Evolutionary conservation across 2,113 vertebrate genomes (phyloP).

Genomic region (Cinclus cinclus): DNA sequence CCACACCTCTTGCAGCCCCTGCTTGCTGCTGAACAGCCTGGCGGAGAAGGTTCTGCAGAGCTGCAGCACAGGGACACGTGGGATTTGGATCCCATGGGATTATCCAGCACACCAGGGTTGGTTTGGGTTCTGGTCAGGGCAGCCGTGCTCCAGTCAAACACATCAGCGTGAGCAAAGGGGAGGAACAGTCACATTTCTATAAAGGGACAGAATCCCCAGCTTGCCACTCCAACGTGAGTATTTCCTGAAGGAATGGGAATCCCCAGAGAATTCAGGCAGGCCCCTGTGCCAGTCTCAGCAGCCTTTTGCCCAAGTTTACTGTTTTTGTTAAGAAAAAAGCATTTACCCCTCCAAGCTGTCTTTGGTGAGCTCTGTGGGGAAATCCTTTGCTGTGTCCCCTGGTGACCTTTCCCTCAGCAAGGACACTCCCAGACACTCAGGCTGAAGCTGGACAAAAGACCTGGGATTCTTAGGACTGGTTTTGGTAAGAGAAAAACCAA

Average conservation of each 20-base stretch:
- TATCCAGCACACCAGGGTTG: neutral
- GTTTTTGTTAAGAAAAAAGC: neutral
- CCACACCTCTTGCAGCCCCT: neutral
- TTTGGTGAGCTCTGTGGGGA: neutral
- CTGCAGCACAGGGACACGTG: accelerated
- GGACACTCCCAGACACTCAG: neutral
- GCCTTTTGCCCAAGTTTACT: neutral
- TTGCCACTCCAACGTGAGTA: neutral
- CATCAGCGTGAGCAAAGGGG: neutral
- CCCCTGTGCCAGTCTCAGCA: neutral
- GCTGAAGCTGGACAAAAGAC: neutral
- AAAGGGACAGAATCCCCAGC: neutral
- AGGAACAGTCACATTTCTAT: neutral
- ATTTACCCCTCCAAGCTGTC: neutral
- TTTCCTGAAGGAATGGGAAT: neutral
- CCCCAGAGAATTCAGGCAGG: neutral
- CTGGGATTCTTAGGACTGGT: neutral
- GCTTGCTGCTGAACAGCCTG: neutral
- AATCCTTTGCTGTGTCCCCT: neutral
- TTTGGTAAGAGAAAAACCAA: neutral
- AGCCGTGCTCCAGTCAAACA: accelerated
- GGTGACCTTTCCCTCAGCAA: neutral
- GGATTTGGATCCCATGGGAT: accelerated
- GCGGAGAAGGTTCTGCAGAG: neutral
- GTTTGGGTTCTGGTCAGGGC: neutral